Evolutionary conservation across 2,113 vertebrate genomes (phyloP).

Genomic region (Anser brachyrhynchus): DNA sequence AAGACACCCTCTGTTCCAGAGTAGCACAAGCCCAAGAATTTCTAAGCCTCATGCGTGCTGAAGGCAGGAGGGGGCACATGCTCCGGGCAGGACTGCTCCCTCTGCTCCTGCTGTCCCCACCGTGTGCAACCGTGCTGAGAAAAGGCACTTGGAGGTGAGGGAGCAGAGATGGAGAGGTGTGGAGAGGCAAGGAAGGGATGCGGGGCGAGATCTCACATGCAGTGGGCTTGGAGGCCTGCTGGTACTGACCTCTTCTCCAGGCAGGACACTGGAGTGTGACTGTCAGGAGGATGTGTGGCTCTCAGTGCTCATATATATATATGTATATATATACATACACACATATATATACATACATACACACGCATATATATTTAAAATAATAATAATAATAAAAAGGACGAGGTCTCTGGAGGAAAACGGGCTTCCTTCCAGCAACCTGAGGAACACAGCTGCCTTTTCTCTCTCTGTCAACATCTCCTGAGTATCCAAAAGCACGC

Average conservation of each 20-base stretch:
- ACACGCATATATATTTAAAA: too few species aligned
- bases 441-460: fast-evolving
- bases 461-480: neutral
- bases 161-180: neutral
- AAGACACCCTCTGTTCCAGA: too few species aligned
- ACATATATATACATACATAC: too few species aligned
- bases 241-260: neutral
- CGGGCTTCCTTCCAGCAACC: neutral
- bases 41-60: neutral
- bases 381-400: too few species aligned
- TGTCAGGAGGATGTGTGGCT: neutral
- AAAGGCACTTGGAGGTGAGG: neutral
- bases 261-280: neutral
- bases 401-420: neutral
- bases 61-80: neutral
- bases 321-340: too few species aligned
- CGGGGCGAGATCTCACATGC: neutral
- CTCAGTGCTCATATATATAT: neutral
- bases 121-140: fast-evolving
- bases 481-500: neutral
- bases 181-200: neutral
- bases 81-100: neutral
- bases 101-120: neutral
- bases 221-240: neutral
- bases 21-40: neutral